A percentile compares a stretch with the other conserved stretches of the same genome.
Evolutionary conservation across 1,140 invertebrate genomes (phyloP).

Genomic region (Drosophila busckii): DNA sequence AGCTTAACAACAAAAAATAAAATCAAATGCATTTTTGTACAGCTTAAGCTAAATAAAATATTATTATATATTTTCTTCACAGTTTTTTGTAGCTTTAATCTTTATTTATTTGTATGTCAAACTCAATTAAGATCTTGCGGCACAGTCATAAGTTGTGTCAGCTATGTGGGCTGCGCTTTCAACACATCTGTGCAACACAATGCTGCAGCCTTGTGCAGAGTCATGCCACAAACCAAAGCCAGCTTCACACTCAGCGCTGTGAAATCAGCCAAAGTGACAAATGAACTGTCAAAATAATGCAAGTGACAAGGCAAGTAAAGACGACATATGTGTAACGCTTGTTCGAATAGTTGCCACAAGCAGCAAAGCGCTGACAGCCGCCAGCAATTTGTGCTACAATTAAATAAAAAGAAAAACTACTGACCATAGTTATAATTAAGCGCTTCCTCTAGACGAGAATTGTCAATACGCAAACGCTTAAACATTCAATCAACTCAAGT

Average conservation of each 20-base stretch:
- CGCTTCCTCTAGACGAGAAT: no score
- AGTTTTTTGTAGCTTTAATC: no score
- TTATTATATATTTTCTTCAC: no score
- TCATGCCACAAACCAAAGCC: no score
- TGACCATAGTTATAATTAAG: no score
- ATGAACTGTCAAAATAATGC: constrained; percentile 73
- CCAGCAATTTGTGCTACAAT: constrained; percentile 27
- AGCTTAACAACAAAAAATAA: no score
- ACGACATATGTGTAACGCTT: constrained; percentile 23
- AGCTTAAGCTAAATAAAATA: no score
- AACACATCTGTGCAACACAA: constrained; percentile 45
- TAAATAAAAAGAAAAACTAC: constrained; percentile 15
- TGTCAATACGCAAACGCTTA: no score
- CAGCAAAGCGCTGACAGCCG: constrained; percentile 27
- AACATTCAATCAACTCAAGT: no score
- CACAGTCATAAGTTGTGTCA: constrained; percentile 22
- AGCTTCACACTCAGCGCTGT: constrained; percentile 30
- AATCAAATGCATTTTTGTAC: no score
- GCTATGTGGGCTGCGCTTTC: constrained; percentile 32
- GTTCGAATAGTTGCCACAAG: constrained; percentile 35
- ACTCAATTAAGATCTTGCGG: constrained; percentile 44
- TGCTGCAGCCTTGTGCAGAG: no score
- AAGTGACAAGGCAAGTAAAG: constrained; percentile 45
- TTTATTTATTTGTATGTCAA: neutral
- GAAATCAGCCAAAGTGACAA: constrained; percentile 67